A percentile compares a stretch with the other conserved stretches of the same genome.
Evolutionary conservation across 2,797 vertebrate species (phyloP).

Genomic region (Hippopotamyrus pictus): DNA sequence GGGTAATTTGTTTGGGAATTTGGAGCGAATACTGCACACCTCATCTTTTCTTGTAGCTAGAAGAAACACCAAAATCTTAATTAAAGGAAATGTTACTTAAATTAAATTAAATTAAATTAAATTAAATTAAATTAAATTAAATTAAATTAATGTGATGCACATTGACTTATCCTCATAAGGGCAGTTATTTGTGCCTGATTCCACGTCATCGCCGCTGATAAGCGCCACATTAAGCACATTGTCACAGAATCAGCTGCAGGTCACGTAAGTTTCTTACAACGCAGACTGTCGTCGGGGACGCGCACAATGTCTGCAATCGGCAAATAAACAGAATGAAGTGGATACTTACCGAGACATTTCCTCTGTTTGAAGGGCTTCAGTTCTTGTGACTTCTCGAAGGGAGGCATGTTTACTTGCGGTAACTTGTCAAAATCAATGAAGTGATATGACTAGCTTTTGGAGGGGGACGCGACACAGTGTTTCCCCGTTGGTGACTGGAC

Average conservation of each 20-base stretch:
- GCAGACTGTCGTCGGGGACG: neutral
- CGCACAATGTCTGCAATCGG: neutral
- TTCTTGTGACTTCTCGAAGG: slow-evolving; percentile 70
- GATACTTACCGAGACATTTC: slow-evolving; percentile 63
- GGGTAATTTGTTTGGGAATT: slow-evolving; percentile 74
- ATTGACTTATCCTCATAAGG: neutral
- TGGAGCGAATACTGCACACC: slow-evolving; percentile 65
- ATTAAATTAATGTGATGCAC: neutral
- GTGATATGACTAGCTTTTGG: slow-evolving; percentile 24
- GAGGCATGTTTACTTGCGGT: slow-evolving; percentile 56
- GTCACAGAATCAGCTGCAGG: neutral
- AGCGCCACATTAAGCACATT: neutral
- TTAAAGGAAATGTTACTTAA: neutral
- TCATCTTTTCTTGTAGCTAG: slow-evolving; percentile 71
- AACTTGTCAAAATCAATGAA: slow-evolving; percentile 33
- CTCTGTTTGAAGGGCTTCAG: slow-evolving; percentile 69
- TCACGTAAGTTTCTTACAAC: neutral
- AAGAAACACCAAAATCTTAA: slow-evolving; percentile 13
- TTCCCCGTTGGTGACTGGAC: slow-evolving; percentile 41
- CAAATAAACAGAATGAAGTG: neutral
- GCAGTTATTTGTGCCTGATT: neutral
- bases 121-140: too few relatives aligned
- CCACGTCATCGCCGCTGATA: neutral
- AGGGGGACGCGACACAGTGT: slow-evolving; percentile 10
- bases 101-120: too few relatives aligned